A percentile compares a stretch with the other conserved stretches of the same genome.
Evolutionary conservation across 2,888 invertebrate genomes (phyloP).

Genomic region (Leptopilina drosophilae): DNA sequence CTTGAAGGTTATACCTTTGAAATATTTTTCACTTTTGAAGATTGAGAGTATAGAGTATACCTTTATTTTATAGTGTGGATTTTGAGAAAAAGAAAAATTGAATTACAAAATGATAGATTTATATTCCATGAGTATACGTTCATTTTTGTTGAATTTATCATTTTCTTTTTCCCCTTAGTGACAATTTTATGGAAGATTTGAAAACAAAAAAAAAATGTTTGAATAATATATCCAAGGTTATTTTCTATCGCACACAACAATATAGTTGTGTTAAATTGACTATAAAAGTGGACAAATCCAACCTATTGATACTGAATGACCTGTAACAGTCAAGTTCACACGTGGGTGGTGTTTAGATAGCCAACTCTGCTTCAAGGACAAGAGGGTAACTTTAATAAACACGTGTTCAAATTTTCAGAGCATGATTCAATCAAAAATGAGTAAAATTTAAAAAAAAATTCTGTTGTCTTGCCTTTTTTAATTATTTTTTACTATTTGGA

Average conservation of each 20-base stretch:
- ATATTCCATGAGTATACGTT: neutral
- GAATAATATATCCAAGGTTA: neutral
- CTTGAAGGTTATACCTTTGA: constrained; percentile 22
- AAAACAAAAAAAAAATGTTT: neutral
- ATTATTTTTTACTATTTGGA: too few relatives aligned
- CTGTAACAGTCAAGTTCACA: constrained; percentile 20
- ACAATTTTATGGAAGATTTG: neutral
- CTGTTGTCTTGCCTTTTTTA: too few relatives aligned
- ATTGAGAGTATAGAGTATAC: neutral
- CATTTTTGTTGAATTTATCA: too few relatives aligned
- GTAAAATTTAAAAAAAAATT: too few relatives aligned
- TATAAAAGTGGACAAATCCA: neutral
- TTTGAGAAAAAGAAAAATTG: too few relatives aligned
- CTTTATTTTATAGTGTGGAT: too few relatives aligned
- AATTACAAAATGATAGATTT: neutral
- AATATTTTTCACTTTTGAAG: neutral
- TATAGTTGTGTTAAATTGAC: constrained; percentile 1
- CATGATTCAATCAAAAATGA: neutral
- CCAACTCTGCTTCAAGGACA: constrained; percentile 27
- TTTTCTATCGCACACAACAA: neutral
- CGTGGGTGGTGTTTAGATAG: constrained; percentile 26
- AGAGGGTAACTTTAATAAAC: constrained; percentile 26
- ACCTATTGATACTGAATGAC: constrained; percentile 27
- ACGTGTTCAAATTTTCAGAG: constrained; percentile 25
- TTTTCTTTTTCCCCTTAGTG: too few relatives aligned